phyloP scores from a whole-genome alignment of 1,140 invertebrate species.

The Paramacrobiotus metropolitanus region DNA sequence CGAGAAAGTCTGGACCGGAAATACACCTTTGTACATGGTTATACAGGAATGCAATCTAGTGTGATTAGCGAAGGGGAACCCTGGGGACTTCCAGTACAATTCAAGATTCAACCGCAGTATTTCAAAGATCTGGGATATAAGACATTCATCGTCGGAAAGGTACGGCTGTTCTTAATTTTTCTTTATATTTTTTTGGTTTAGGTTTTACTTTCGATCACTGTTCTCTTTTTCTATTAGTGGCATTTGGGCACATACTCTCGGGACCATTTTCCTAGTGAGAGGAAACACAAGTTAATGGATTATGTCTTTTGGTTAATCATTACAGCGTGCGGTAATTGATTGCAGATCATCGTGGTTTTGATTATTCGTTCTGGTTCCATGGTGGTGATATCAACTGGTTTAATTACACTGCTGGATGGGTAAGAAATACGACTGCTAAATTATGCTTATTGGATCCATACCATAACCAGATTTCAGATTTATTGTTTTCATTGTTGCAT shows the following conservation, averaged over 20 bases:
- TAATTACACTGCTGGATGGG: constrained; percentile 28
- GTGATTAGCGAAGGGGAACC: background rate
- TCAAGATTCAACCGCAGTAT: constrained; percentile 48
- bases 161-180: constrained; percentile 63
- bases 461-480: background rate
- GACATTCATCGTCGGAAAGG: constrained; percentile 47
- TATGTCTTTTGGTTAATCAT: constrained; percentile 58
- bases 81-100: constrained; percentile 37
- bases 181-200: no score
- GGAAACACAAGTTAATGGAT: background rate
- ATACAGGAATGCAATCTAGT: background rate
- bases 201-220: no score
- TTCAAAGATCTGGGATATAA: no score
- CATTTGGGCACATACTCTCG: constrained; percentile 3
- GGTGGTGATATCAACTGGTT: constrained; percentile 59
- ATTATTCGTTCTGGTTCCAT: constrained; percentile 57
- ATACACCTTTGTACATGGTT: no score
- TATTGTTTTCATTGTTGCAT: background rate
- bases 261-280: background rate
- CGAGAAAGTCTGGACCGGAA: no score
- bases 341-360: constrained; percentile 45
- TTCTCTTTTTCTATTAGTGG: no score
- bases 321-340: constrained; percentile 45
- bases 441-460: background rate
- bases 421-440: background rate